These are phyloP conservation scores for Erpetoichthys calabaricus DNA, from an alignment of 2,797 vertebrate species.

Conservation along the genomic window DNA sequence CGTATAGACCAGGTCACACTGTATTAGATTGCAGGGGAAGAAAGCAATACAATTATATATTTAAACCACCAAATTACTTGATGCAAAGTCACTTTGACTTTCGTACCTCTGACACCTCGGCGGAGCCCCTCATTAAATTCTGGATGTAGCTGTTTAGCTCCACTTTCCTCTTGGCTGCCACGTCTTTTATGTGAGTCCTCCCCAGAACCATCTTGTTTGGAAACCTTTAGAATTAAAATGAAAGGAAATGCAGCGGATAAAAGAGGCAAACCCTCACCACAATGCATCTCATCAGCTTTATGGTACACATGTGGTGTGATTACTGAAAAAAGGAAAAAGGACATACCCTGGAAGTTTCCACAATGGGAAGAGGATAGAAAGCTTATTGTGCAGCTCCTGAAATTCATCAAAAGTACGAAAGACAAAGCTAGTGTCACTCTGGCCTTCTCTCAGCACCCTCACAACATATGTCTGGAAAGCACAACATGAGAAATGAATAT, in stretches of 20 bases:
- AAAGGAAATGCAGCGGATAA: not conserved
- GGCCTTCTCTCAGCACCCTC: conserved; percentile 76
- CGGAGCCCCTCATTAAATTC: conserved; percentile 77
- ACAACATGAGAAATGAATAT: conserved; percentile 5
- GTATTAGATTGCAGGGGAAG: conserved; percentile 17
- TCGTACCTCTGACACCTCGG: conserved; percentile 71
- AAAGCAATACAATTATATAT: conserved; percentile 20
- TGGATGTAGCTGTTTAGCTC: conserved; percentile 92
- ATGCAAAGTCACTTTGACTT: conserved; percentile 23
- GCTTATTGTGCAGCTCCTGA: conserved; percentile 95
- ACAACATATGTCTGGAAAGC: conserved; percentile 77
- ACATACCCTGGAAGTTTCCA: conserved; percentile 91
- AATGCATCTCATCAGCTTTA: not conserved
- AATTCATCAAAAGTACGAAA: conserved; percentile 97
- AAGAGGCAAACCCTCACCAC: not conserved
- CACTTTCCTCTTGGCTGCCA: conserved; percentile 87
- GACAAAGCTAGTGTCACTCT: conserved; percentile 74
- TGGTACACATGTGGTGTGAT: not conserved
- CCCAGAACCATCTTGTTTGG: conserved; percentile 90
- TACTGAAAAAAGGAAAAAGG: not conserved
- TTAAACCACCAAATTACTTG: conserved; percentile 3
- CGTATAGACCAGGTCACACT: conserved; percentile 97
- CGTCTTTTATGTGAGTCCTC: conserved; percentile 92
- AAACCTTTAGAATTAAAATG: conserved; percentile 48
- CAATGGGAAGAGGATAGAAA: conserved; percentile 82